Evolutionary conservation across 2,888 invertebrate species (phyloP).

Genomic region (Andrena bicolor): DNA sequence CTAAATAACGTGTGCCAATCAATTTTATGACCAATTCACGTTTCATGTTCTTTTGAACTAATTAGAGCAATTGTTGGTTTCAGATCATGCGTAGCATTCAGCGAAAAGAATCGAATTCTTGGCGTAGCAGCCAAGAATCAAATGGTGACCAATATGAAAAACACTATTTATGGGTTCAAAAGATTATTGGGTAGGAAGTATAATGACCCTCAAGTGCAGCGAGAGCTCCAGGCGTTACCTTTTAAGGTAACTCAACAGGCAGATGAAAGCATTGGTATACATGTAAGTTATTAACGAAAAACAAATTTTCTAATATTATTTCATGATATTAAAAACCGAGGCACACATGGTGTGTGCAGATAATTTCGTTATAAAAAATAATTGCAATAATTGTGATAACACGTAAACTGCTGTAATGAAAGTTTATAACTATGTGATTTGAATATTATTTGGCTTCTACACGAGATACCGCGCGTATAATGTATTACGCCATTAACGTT

Average conservation of each 20-base stretch:
- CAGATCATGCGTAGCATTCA: constrained; percentile 98
- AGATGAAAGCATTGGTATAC: constrained; percentile 94
- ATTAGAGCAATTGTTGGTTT: constrained; percentile 13
- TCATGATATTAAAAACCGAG: background rate
- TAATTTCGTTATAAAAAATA: background rate
- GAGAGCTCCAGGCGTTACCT: constrained; percentile 92
- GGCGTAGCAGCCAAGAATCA: constrained; percentile 99
- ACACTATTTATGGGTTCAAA: constrained; percentile 97
- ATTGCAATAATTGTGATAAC: background rate
- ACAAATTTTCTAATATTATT: background rate
- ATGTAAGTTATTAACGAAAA: constrained; percentile 87
- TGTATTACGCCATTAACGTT: constrained; percentile 6
- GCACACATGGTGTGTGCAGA: no score
- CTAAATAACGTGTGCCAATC: background rate
- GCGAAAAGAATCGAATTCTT: constrained; percentile 95
- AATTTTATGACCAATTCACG: background rate
- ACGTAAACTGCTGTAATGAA: background rate
- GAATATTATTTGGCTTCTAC: background rate
- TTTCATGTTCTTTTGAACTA: background rate
- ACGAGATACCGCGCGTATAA: background rate
- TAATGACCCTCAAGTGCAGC: constrained; percentile 94
- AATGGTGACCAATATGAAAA: constrained; percentile 98
- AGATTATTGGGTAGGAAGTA: constrained; percentile 96
- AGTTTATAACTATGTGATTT: background rate
- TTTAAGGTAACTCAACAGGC: constrained; percentile 91